phyloP scores from a whole-genome alignment of 2,888 invertebrate species.

The Trissolcus brochymenae region DNA sequence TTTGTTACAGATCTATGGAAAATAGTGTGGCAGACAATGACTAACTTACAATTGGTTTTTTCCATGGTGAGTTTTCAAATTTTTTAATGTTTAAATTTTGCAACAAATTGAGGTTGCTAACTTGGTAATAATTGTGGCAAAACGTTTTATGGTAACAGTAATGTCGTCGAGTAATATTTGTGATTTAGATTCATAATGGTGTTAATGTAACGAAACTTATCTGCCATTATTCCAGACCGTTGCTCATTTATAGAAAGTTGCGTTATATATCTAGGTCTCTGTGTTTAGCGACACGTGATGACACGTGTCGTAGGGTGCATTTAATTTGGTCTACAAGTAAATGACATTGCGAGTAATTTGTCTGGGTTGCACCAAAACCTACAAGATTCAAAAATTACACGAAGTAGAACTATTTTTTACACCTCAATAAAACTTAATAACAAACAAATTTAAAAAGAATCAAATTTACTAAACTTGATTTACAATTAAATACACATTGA shows the following conservation, averaged over 20 bases:
- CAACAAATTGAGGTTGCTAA: too few relatives aligned
- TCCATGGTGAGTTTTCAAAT: too few relatives aligned
- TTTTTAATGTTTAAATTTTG: too few relatives aligned
- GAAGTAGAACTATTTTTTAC: neutral
- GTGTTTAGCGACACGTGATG: constrained; percentile 72
- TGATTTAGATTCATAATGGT: constrained; percentile 41
- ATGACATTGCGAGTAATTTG: constrained; percentile 38
- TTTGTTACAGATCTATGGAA: too few relatives aligned
- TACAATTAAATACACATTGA: neutral
- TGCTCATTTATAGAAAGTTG: constrained; percentile 69
- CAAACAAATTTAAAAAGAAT: neutral
- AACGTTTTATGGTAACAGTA: constrained; percentile 6
- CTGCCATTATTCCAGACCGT: constrained; percentile 69
- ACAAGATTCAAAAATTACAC: neutral
- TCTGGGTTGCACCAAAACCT: constrained; percentile 3
- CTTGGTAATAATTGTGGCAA: constrained; percentile 9
- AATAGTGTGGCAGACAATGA: too few relatives aligned
- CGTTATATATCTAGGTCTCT: constrained; percentile 66
- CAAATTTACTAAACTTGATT: neutral
- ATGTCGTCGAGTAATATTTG: constrained; percentile 18
- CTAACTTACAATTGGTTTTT: too few relatives aligned
- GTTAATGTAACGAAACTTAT: constrained; percentile 61
- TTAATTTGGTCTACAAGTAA: constrained; percentile 49
- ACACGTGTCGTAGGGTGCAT: constrained; percentile 67
- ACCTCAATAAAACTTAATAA: neutral